Conservation (phyloP, 2,888 invertebrate species). For the Xestia ashworthii region DNA sequence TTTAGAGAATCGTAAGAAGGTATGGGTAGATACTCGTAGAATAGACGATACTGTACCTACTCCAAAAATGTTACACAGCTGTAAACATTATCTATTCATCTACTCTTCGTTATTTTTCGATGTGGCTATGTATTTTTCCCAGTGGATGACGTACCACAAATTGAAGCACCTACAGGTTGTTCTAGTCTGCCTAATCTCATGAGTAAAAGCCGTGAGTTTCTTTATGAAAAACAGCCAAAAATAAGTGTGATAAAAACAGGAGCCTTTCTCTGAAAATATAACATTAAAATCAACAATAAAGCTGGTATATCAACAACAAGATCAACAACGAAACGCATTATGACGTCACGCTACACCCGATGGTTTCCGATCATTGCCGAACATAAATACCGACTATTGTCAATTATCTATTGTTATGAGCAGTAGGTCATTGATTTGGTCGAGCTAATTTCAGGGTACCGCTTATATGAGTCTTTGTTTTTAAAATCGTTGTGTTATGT, state of each 20-base stretch:
- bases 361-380: conserved; percentile 36
- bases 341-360: conserved; percentile 34
- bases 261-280: neutral
- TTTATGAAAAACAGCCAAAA: neutral
- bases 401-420: conserved; percentile 44
- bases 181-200: neutral
- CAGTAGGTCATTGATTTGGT: conserved; percentile 38
- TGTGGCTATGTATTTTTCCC: neutral
- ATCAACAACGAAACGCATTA: conserved; percentile 16
- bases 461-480: conserved; percentile 6
- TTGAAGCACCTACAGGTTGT: neutral
- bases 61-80: neutral
- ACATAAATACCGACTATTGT: conserved; percentile 46
- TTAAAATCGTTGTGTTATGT: neutral
- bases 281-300: neutral
- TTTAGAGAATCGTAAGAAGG: neutral
- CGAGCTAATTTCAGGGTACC: conserved; percentile 1
- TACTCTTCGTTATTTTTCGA: neutral
- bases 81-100: too few relatives aligned
- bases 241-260: neutral
- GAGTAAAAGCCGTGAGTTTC: neutral
- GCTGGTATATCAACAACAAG: neutral
- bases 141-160: neutral
- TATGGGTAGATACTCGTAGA: neutral
- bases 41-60: neutral